Evolutionary conservation across 2,888 invertebrate genomes (phyloP), one percentile per base, ranked within the genome.

Genomic region (Ornithoptera priamus): DNA sequence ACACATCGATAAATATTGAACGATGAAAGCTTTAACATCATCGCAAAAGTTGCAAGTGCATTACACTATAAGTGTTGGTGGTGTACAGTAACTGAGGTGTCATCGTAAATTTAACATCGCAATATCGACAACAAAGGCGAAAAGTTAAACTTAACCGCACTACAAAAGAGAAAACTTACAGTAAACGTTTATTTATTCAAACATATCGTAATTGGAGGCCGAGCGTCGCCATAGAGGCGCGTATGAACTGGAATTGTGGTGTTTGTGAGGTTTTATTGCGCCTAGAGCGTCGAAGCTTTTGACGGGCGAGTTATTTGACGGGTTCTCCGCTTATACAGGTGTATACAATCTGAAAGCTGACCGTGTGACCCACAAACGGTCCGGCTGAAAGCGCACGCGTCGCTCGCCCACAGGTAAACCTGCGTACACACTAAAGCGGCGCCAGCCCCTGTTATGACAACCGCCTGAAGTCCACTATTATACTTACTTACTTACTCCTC

Each of bases 321-420:
- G 56, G 63, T 60, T 63, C 57, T 63, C 62, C 53, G 68, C 61
- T 60, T 67, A 57, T 66, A 71, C 72, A 71, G 72, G 74, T 73
- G 74, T 69, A 71, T 80, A 83, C 84, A 84, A 81, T 84, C 87
- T 88, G 87, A 87, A 87, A 86, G 87, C 80, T 82, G 83, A 79
- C 80, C 80, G 80, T 79, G 77, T 88, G 87, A 88, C 89, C 88
- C 77, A 89, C 78, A 84, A 85, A 69, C 67, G 63, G 64, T 17
- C 58, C 18, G 66, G 46, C 79, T 83, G 80, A 79, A 81, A 76
- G 80, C 77, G 77, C 78, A 77, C 76, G 78, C 77, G 71, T 70
- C 58, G 68, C 78, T 74, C 76, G 71, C 78, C 74, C 76, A 70
- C 68, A 68, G 22, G 70, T 72, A 72, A 73, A 73, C 70, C 73